phyloP scores from a whole-genome alignment of 1,140 invertebrate genomes.

The Chironomus tepperi region DNA sequence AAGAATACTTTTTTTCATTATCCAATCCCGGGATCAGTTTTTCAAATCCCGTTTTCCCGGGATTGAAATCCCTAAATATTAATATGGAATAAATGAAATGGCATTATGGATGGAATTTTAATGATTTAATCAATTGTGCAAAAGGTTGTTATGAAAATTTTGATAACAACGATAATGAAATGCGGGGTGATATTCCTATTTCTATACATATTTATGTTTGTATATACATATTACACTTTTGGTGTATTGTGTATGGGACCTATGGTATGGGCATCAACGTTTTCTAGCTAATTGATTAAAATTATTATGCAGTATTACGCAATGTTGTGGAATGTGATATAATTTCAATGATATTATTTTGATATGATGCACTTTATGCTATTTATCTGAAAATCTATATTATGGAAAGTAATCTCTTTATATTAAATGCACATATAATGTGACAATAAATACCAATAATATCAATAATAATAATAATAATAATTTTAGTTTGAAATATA shows the following conservation, averaged over 20 bases:
- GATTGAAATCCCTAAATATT: too few relatives aligned
- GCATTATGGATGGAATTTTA: constrained; percentile 11
- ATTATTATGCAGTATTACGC: constrained; percentile 16
- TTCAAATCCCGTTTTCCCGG: too few relatives aligned
- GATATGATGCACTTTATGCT: not conserved
- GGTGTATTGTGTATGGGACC: too few relatives aligned
- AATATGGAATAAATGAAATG: not conserved
- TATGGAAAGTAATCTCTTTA: too few relatives aligned
- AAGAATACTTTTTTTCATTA: too few relatives aligned
- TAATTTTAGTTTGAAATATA: too few relatives aligned
- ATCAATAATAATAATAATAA: too few relatives aligned
- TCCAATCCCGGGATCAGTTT: too few relatives aligned
- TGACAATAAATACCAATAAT: too few relatives aligned
- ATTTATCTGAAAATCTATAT: not conserved
- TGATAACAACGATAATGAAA: constrained; percentile 2
- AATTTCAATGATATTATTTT: constrained; percentile 9
- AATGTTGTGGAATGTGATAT: not conserved
- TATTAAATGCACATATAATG: too few relatives aligned
- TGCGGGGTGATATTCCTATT: not conserved
- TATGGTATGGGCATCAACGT: not conserved
- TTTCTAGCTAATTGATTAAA: constrained; percentile 20
- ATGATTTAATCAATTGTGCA: constrained; percentile 16
- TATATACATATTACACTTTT: too few relatives aligned
- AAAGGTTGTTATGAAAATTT: constrained; percentile 22
- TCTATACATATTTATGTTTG: not conserved